Evolutionary conservation across 2,888 invertebrate genomes (phyloP).

Genomic region (Gastrophysa polygoni): DNA sequence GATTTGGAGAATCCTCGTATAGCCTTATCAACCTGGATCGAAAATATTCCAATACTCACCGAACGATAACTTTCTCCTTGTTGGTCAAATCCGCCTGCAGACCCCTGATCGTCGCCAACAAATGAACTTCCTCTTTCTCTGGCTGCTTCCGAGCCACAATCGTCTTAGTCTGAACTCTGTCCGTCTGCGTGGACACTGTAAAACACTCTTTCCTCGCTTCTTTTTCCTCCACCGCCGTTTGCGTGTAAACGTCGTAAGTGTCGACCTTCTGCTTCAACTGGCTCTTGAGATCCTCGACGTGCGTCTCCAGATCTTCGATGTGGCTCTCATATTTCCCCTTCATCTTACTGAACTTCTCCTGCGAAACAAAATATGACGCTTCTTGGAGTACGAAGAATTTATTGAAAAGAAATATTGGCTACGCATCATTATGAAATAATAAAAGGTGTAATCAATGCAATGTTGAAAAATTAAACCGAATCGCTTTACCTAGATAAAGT

Average conservation of each 20-base stretch:
- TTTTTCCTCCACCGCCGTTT: slow-evolving; percentile 49
- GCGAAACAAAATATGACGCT: too few relatives aligned
- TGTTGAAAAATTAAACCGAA: too few relatives aligned
- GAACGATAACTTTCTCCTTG: slow-evolving; percentile 68
- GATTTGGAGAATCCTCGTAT: too few relatives aligned
- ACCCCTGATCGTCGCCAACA: slow-evolving; percentile 80
- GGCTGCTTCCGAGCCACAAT: slow-evolving; percentile 15
- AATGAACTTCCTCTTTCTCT: slow-evolving; percentile 75
- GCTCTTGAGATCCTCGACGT: slow-evolving; percentile 60
- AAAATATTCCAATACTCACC: background rate
- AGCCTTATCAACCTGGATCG: background rate
- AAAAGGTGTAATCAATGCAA: too few relatives aligned
- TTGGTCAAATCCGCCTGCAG: slow-evolving; percentile 74
- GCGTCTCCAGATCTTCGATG: slow-evolving; percentile 75
- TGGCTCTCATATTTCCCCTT: slow-evolving; percentile 76
- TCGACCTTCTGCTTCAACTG: slow-evolving; percentile 55
- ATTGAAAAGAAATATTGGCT: too few relatives aligned
- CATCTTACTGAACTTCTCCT: slow-evolving; percentile 75
- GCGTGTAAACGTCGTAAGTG: slow-evolving; percentile 58
- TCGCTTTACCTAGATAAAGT: too few relatives aligned
- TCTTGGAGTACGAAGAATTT: too few relatives aligned
- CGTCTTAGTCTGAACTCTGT: slow-evolving; percentile 32
- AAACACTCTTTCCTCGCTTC: slow-evolving; percentile 51
- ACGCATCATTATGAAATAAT: too few relatives aligned
- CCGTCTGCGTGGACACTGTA: slow-evolving; percentile 20